These are phyloP conservation scores for Falco peregrinus DNA, from an alignment of 2,797 vertebrate genomes.

Conservation along the genomic window DNA sequence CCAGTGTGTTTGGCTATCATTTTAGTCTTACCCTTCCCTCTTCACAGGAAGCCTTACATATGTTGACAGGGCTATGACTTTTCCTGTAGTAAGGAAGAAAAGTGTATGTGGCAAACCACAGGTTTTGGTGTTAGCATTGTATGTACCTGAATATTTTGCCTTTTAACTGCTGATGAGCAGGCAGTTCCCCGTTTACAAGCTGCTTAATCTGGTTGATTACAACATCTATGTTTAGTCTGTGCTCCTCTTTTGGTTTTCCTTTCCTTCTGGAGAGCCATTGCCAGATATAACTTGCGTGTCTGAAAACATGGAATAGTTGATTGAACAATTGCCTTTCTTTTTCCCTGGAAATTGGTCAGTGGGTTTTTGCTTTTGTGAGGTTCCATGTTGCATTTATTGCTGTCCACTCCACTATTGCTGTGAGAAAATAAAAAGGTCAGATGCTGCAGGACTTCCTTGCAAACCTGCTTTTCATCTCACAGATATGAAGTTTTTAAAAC, in stretches of 20 bases:
- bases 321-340: constrained; percentile 25
- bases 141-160: neutral
- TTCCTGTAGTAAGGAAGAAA: neutral
- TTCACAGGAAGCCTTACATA: neutral
- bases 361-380: neutral
- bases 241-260: neutral
- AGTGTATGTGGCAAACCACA: neutral
- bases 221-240: neutral
- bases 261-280: constrained; percentile 1
- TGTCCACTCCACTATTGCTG: neutral
- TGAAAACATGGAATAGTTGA: constrained; percentile 30
- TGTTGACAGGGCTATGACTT: neutral
- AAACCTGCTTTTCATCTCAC: neutral
- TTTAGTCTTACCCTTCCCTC: neutral
- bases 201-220: constrained; percentile 12
- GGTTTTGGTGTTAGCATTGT: neutral
- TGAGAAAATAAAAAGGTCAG: constrained; percentile 32
- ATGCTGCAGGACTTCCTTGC: neutral
- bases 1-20: neutral
- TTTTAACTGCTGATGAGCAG: neutral
- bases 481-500: neutral
- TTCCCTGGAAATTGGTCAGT: constrained; percentile 17
- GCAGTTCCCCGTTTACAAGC: neutral
- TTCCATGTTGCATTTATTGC: neutral
- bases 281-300: neutral